Evolutionary conservation across 1,140 invertebrate species (phyloP), one percentile per base, ranked within the genome.

Genomic region (Phenacoccus solenopsis): DNA sequence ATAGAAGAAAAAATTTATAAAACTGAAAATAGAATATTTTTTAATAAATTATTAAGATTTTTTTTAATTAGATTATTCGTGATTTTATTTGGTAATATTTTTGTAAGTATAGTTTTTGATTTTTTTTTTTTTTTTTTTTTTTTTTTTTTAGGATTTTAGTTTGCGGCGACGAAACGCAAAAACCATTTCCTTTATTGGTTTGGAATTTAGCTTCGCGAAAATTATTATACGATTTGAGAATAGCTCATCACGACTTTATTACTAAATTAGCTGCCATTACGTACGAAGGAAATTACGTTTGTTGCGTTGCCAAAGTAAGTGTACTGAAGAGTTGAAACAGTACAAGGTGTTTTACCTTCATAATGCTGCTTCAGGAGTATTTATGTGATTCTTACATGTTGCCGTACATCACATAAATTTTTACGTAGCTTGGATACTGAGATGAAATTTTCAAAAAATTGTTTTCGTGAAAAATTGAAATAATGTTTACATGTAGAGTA

Each of bases 91-190:
- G n/a, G n/a, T n/a, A n/a, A n/a, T n/a, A n/a, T n/a, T n/a, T n/a
- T n/a, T n/a, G n/a, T n/a, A n/a, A 12, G 10, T 49, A 49, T n/a
- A 49, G 35, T 12, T 12, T 49, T n/a, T n/a, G n/a, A n/a, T 61
- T n/a, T n/a, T n/a, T n/a, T n/a, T n/a, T n/a, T n/a, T n/a, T n/a
- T n/a, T n/a, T n/a, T 10, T 2, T 32, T 28, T 4, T 16, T 12
- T 28, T 22, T 30, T 25, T 30, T 28, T 78, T 5, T 78, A 90
- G 85, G 75, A 85, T 93, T 28, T 82, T 93, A 70, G 91, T 94
- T 7, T 94, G 91, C 78, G 91, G 91, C 2, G 91, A 94, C 78
- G 91, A 93, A 80, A 93, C 90, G 0, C 91, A 93, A 79, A 93
- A 93, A 78, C 91, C 91, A 5, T 94, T 92, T 78, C 91, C 91